Evolutionary conservation across 2,888 invertebrate species (phyloP), one percentile per base, ranked within the genome.

Genomic region (Frankliniella intonsa): DNA sequence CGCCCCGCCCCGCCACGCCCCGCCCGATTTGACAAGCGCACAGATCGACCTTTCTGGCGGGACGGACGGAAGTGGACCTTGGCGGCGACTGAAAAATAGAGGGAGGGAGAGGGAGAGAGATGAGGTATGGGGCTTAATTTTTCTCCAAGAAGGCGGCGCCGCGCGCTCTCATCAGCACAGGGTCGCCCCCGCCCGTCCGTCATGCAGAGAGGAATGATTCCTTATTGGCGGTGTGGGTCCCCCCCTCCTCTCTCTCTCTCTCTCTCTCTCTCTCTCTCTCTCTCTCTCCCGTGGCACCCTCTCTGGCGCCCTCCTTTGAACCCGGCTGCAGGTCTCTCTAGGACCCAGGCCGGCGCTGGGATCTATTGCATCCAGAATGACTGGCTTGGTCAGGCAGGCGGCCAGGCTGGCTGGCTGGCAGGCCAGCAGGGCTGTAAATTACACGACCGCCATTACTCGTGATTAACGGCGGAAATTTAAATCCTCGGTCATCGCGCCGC

Each of bases 401-500:
- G 38, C 38, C 38, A 5, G 38, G 38, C 38, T 38, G 38, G 38
- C 38, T 38, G 38, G 38, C 38, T 38, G 38, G 38, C 38, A 38
- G 38, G 38, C 3, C 38, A 5, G 38, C 2, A 2, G 38, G 38
- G 38, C 38, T 38, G 38, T 76, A 76, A 76, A 76, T 69, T 69
- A 25, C 69, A n/a, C 10, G 69, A 22, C 69, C 22, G 69, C 69
- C 12, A 76, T 76, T 76, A 76, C 69, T 12, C 11, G 69, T 76
- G 69, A 76, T 76, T 22, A 76, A 76, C 69, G 69, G 69, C 69
- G 25, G 22, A 22, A 76, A 76, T 76, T 76, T 76, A 76, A 76
- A 76, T 76, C 69, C 69, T 69, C 69, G 55, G 55, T 55, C 55
- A 17, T 55, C 17, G 55, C 55, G 55, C 3, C 38, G 38, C 38